phyloP scores from a whole-genome alignment of 1,140 invertebrate species.

The Drosophila tsacasi region DNA sequence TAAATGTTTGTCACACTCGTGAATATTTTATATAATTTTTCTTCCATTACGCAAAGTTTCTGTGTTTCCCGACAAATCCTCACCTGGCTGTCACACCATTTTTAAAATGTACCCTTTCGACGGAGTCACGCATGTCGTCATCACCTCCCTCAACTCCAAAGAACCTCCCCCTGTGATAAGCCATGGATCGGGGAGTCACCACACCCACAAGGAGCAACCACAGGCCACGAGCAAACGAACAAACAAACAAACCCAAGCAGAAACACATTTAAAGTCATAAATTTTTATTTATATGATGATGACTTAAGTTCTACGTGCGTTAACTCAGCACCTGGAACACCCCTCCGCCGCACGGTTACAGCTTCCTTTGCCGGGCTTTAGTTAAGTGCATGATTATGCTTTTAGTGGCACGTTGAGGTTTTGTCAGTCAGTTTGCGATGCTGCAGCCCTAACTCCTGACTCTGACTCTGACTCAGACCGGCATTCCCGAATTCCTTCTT shows the following conservation, averaged over 20 bases:
- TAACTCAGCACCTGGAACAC: conserved; percentile 48
- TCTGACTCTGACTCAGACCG: conserved; percentile 36
- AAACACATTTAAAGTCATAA: conserved; percentile 73
- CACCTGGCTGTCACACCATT: neutral
- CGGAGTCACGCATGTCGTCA: conserved; percentile 51
- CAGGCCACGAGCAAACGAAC: conserved; percentile 21
- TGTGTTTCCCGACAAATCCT: neutral
- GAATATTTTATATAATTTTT: conserved; percentile 18
- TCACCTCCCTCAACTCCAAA: conserved; percentile 9
- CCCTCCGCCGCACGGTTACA: conserved; percentile 38
- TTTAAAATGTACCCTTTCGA: conserved; percentile 24
- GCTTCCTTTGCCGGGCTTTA: conserved; percentile 67
- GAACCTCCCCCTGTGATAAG: conserved; percentile 29
- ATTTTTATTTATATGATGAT: conserved; percentile 83
- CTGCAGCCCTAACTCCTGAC: conserved; percentile 29
- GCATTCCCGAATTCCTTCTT: conserved; percentile 36
- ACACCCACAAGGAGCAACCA: conserved; percentile 34
- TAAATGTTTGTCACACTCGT: conserved; percentile 9
- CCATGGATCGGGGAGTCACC: conserved; percentile 43
- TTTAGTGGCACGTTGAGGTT: conserved; percentile 83
- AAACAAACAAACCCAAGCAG: conserved; percentile 28
- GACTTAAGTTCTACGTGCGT: conserved; percentile 82
- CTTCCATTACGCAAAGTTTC: neutral
- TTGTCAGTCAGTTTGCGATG: conserved; percentile 71
- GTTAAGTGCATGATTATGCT: conserved; percentile 84